phyloP scores from a whole-genome alignment of 2,113 vertebrate species.

The Triplophysa tibetana region DNA sequence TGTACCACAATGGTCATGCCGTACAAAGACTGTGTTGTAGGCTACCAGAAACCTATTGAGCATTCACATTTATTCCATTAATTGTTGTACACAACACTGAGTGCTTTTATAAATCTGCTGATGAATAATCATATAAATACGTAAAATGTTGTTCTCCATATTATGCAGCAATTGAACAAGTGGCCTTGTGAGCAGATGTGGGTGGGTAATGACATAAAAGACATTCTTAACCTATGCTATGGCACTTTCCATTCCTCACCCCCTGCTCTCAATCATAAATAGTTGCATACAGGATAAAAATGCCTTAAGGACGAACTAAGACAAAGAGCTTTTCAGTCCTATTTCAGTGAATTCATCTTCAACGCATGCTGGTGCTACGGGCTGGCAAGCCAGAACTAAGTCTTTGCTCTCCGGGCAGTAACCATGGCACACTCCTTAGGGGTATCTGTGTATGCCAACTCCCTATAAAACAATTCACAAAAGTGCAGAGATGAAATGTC shows the following conservation, averaged over 20 bases:
- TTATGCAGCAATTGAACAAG: conserved; percentile 18
- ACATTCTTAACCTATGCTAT: conserved; percentile 52
- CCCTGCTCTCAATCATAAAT: conserved; percentile 42
- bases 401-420: conserved; percentile 36
- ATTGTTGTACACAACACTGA: conserved; percentile 25
- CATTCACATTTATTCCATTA: neutral
- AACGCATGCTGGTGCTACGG: conserved; percentile 15
- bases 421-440: conserved; percentile 22
- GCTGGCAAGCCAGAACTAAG: conserved; percentile 36
- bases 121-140: conserved; percentile 16
- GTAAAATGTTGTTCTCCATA: conserved; percentile 32
- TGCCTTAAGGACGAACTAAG: conserved; percentile 47
- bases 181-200: conserved; percentile 19
- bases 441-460: neutral
- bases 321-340: conserved; percentile 52
- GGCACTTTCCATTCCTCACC: conserved; percentile 11
- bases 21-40: conserved; percentile 8
- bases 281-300: conserved; percentile 42
- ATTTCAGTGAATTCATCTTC: conserved; percentile 39
- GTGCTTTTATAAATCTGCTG: conserved; percentile 20
- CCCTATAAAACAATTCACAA: neutral
- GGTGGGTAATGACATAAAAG: conserved; percentile 32
- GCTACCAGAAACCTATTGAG: neutral
- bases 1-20: neutral
- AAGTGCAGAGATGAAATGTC: neutral